These are phyloP conservation scores for Magallana nippona DNA, from an alignment of 2,888 invertebrate species.

Conservation along the genomic window DNA sequence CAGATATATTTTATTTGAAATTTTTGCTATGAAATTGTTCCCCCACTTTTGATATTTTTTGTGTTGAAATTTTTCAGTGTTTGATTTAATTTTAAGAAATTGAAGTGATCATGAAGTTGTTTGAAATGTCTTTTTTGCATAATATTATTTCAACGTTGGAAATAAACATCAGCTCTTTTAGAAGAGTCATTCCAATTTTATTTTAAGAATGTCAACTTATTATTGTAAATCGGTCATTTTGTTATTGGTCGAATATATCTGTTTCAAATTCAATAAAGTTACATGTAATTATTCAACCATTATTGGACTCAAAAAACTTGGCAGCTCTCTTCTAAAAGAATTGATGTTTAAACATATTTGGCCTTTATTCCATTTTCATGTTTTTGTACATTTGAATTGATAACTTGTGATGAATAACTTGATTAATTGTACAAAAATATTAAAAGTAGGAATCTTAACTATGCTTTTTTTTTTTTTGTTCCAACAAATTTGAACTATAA, in stretches of 20 bases:
- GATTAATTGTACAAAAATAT: conserved; percentile 39
- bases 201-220: too few species aligned
- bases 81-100: too few species aligned
- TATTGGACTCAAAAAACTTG: neutral
- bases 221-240: too few species aligned
- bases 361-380: conserved; percentile 31
- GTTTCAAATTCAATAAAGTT: too few species aligned
- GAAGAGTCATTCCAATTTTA: neutral
- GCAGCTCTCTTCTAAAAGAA: neutral
- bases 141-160: neutral
- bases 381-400: conserved; percentile 56
- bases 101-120: neutral
- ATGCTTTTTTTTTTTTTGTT: neutral
- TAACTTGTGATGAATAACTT: too few species aligned
- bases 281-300: too few species aligned
- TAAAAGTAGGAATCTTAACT: conserved; percentile 36
- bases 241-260: too few species aligned
- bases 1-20: too few species aligned
- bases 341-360: neutral
- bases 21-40: too few species aligned
- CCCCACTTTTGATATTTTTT: too few species aligned
- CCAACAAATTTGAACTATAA: too few species aligned
- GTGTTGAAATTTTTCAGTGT: too few species aligned
- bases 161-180: neutral
- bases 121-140: neutral